Conservation (phyloP, 2,113 vertebrate species). For the Parotia lawesii region DNA sequence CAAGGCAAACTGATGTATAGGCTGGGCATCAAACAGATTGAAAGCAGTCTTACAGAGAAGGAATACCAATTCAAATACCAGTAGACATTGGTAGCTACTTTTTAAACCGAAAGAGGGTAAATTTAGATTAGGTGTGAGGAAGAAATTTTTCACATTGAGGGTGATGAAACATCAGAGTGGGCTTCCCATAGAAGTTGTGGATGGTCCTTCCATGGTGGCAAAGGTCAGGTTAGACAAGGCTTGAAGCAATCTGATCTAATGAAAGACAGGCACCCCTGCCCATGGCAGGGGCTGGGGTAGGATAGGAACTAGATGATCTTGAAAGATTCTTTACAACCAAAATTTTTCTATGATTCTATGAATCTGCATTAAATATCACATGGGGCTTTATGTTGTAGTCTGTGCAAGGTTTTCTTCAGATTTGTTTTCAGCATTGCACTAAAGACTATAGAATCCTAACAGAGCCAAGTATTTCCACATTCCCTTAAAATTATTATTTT, state of each 20-base stretch:
- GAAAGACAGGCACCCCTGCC: not conserved
- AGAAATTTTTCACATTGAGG: not conserved
- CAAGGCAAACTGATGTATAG: not conserved
- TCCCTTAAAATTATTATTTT: not conserved
- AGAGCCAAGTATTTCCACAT: not conserved
- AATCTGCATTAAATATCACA: not conserved
- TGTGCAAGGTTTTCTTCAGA: not conserved
- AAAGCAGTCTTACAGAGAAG: not conserved
- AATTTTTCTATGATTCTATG: not conserved
- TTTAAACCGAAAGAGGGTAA: not conserved
- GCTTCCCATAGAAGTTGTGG: not conserved
- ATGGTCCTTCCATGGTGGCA: not conserved
- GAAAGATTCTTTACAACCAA: not conserved
- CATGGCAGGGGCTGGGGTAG: accelerated
- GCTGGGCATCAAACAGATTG: not conserved
- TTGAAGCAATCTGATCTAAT: not conserved
- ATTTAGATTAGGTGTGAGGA: not conserved
- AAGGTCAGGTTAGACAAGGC: not conserved
- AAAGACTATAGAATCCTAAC: not conserved
- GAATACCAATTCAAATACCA: not conserved
- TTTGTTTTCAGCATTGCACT: not conserved
- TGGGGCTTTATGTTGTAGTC: not conserved
- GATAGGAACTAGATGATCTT: not conserved
- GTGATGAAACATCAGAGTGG: not conserved
- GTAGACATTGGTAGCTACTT: not conserved